phyloP scores from a whole-genome alignment of 1,140 invertebrate species.

The Sinella curviseta region DNA sequence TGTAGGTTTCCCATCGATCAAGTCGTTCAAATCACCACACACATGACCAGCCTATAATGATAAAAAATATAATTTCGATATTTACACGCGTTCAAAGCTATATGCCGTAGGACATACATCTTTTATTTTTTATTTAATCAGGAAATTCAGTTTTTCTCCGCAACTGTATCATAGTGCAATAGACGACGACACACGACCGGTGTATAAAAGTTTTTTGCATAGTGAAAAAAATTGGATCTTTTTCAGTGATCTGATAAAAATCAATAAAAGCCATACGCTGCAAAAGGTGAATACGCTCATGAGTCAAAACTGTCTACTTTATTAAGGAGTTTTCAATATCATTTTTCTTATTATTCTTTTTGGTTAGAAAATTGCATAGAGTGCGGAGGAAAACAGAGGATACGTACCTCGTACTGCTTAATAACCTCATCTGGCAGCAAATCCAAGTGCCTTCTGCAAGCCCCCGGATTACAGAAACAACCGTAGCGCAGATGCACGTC shows the following conservation, averaged over 20 bases:
- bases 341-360: too few species aligned
- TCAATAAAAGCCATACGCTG: too few species aligned
- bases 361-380: background rate
- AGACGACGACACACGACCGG: too few species aligned
- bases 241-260: too few species aligned
- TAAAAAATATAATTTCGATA: constrained; percentile 48
- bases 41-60: constrained; percentile 74
- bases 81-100: background rate
- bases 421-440: constrained; percentile 70
- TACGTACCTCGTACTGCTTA: constrained; percentile 70
- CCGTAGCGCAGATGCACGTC: constrained; percentile 86
- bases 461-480: constrained; percentile 95
- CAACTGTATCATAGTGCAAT: too few species aligned
- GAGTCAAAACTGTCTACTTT: too few species aligned
- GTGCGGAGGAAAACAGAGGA: background rate
- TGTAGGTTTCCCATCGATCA: constrained; percentile 85
- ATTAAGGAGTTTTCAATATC: too few species aligned
- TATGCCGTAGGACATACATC: background rate
- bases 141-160: too few species aligned
- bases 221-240: too few species aligned
- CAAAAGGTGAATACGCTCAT: too few species aligned
- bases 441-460: constrained; percentile 80
- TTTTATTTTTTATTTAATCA: background rate
- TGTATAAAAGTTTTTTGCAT: too few species aligned
- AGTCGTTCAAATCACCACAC: constrained; percentile 86